Base-by-base conservation (phyloP, 1,140 invertebrate species). In the Himalopsyche phryganea region DNA sequence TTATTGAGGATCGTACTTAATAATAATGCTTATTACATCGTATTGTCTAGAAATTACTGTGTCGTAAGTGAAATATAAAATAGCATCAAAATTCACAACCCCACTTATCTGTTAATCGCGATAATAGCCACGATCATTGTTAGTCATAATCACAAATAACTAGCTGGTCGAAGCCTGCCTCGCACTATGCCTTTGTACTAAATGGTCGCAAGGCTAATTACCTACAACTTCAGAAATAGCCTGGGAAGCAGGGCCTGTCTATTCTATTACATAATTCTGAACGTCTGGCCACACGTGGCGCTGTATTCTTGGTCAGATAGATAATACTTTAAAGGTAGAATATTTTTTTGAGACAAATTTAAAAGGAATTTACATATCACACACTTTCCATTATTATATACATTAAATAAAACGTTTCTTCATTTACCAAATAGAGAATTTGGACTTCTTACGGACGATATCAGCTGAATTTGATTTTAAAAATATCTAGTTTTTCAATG, bases 201-300 rank as follows among this genome's bases (percentile, higher is more conserved):
- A 58, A 58, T 51, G 56, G 56, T 50, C 50, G 56, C 50, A 51
- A 58, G 50, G 56, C 50, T 58, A 51, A 58, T 58, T 48, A 48
- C 56, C 51, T 48, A 48, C 56, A 42, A 38, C 40, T 58, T 48
- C 49, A 51, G 56, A 58, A 58, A 58, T 40, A 33, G 56, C 48
- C 28, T 9, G 7, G 20, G 10, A 35, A 33, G 33, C 47, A 33
- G n/a, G 23, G 33, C 28, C 33, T 38, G 48, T 38, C 35, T 50
- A 50, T 50, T 28, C 23, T 50, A 50, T 50, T 50, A 50, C 33
- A 18, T 38, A 35, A 50, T 38, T 38, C 33, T 33, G 48, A 38
- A 38, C 48, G 35, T 50, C 36, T 38, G 13, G 20, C 23, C 40
- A 17, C 35, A 33, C 14, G 15, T 32, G 47, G 11, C 23, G 9